Conservation (phyloP, 2,113 vertebrate genomes). For the Rhinolophus ferrumequinum region DNA sequence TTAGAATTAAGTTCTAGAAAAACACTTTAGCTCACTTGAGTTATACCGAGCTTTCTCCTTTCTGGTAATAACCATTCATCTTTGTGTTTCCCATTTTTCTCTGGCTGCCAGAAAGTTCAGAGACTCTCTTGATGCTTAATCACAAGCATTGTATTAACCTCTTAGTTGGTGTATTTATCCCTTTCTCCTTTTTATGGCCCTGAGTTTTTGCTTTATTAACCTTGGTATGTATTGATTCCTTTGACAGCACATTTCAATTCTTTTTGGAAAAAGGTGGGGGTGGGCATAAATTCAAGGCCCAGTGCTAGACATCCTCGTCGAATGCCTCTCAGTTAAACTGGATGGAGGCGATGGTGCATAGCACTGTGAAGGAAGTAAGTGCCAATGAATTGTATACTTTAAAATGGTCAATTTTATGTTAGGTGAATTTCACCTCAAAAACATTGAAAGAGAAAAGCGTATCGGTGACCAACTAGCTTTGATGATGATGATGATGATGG, state of each 20-base stretch:
- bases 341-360: background rate
- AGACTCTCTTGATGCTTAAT: background rate
- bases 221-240: background rate
- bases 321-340: background rate
- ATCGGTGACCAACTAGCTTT: background rate
- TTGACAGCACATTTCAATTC: background rate
- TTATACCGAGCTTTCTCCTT: background rate
- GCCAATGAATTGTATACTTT: background rate
- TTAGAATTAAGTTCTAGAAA: background rate
- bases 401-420: constrained; percentile 6
- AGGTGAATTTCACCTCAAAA: background rate
- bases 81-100: background rate
- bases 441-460: background rate
- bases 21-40: background rate
- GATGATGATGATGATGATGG: background rate
- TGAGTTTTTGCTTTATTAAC: constrained; percentile 20
- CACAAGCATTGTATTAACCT: background rate
- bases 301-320: background rate
- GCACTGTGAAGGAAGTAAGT: background rate
- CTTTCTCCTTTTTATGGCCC: background rate
- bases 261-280: background rate
- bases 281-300: background rate
- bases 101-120: background rate
- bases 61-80: background rate
- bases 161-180: background rate